Percentiles rank a stretch among this genome's conserved stretches.
These are phyloP conservation scores for Cricetomys ansorgei DNA, from an alignment of 2,113 vertebrate species.

Conservation along the genomic window DNA sequence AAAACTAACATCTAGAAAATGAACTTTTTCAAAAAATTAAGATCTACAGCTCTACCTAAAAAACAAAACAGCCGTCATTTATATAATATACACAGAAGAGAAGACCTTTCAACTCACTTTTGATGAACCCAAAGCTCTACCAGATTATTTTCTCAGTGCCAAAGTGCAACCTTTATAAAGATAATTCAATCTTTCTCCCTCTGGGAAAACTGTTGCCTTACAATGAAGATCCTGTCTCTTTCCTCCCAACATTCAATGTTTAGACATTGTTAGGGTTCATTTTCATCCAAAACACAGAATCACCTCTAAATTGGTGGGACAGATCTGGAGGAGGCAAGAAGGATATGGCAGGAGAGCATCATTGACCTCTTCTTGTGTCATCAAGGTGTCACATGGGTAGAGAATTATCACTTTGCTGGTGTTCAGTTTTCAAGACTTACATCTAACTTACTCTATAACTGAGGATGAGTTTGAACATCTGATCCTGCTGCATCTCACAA, in stretches of 20 bases:
- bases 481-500: background rate
- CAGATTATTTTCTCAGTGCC: background rate
- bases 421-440: background rate
- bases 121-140: background rate
- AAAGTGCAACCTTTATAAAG: background rate
- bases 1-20: conserved; percentile 20
- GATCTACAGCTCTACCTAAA: background rate
- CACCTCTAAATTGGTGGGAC: background rate
- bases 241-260: background rate
- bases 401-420: background rate
- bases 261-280: background rate
- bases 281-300: background rate
- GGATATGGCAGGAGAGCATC: rapidly evolving
- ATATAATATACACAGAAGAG: background rate
- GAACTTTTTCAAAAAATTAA: background rate
- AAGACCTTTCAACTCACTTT: background rate
- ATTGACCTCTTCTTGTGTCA: background rate
- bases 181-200: background rate
- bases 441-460: background rate
- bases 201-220: background rate
- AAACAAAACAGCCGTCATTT: background rate
- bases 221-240: background rate
- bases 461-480: background rate
- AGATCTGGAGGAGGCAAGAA: background rate
- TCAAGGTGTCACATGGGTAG: background rate